Conservation (phyloP, 2,797 vertebrate genomes). For the Leptatherina wallacei region DNA sequence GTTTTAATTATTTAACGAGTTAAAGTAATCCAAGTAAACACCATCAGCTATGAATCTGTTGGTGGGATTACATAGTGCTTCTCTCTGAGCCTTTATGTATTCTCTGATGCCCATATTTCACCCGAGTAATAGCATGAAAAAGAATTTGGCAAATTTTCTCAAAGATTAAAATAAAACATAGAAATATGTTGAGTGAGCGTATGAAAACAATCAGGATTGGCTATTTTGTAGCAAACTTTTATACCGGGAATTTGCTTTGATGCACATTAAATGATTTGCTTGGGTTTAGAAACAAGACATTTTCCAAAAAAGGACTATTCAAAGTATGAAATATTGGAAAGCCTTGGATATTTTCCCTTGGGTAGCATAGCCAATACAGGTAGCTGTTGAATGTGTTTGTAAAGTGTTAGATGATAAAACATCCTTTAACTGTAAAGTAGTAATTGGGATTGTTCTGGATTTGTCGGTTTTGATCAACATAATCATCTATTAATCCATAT, state of each 20-base stretch:
- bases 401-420: neutral
- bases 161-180: neutral
- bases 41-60: neutral
- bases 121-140: neutral
- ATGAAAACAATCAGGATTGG: neutral
- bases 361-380: neutral
- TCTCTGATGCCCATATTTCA: neutral
- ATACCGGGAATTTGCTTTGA: neutral
- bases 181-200: neutral
- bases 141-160: neutral
- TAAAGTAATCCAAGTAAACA: neutral
- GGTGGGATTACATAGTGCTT: neutral
- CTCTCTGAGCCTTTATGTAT: neutral
- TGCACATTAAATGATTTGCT: neutral
- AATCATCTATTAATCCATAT: neutral
- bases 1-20: no score
- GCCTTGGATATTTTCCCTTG: neutral
- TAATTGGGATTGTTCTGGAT: neutral
- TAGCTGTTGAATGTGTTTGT: neutral
- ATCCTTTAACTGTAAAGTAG: neutral
- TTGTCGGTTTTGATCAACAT: neutral
- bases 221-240: neutral
- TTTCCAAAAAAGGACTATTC: neutral
- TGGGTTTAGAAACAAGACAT: neutral
- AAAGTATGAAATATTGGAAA: neutral